phyloP scores from a whole-genome alignment of 2,797 vertebrate genomes.

The Zalophus californianus region DNA sequence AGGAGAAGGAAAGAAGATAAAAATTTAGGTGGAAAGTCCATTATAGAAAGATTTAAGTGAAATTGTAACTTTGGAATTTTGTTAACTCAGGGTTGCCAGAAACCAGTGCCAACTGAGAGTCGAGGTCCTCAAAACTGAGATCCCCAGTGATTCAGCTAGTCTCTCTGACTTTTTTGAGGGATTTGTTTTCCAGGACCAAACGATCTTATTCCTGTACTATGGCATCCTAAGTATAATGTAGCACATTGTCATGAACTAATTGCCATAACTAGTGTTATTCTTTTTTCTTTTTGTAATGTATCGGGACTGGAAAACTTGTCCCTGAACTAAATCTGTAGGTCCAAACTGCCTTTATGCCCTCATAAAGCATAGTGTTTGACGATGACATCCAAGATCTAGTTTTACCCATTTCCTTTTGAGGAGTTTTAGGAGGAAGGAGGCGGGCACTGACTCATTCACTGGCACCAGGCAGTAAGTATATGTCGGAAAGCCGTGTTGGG shows the following conservation, averaged over 20 bases:
- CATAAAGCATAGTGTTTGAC: neutral
- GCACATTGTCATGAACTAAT: neutral
- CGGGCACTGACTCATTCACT: neutral
- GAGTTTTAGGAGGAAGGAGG: neutral
- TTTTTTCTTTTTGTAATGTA: neutral
- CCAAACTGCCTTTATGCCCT: neutral
- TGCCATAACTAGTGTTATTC: neutral
- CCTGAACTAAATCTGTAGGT: neutral
- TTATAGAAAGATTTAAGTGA: slow-evolving; percentile 42
- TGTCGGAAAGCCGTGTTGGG: neutral
- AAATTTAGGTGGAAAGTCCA: slow-evolving; percentile 44
- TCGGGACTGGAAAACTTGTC: neutral
- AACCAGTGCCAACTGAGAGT: neutral
- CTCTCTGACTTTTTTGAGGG: neutral
- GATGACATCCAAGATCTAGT: neutral
- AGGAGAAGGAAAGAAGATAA: neutral
- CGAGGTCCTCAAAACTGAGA: neutral
- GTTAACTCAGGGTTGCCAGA: slow-evolving; percentile 27
- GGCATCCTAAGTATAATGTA: neutral
- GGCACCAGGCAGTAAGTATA: neutral
- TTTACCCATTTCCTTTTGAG: neutral
- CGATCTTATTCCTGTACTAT: neutral
- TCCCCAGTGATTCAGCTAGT: neutral
- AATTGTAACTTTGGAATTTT: slow-evolving; percentile 29
- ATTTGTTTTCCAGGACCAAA: neutral